Evolutionary conservation across 2,113 vertebrate genomes (phyloP), one percentile per base, ranked within the genome.

Genomic region (Cephalopterus ornatus): DNA sequence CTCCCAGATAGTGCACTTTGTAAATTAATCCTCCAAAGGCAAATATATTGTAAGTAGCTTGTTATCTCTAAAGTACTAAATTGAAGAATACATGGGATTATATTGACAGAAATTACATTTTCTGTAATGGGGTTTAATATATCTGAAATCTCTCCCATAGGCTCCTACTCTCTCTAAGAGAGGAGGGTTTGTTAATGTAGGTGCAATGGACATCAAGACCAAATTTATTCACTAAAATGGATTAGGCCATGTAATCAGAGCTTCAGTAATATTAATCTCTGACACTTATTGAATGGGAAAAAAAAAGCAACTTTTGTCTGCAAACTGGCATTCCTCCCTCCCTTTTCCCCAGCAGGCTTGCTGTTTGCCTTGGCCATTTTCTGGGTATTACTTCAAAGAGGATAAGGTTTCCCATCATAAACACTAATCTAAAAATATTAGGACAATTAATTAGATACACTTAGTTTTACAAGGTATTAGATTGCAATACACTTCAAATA

Each of bases 31-130:
- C 98, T 99, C 98, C 97, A 98, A 98, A 99, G 98, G 98, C 98
- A 98, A 98, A 98, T 98, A 98, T 98, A 98, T 98, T 98, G 98
- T 98, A 98, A 99, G 98, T 98, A 98, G 98, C 98, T 98, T 97
- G 97, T 98, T 98, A 98, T 99, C 98, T 98, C 98, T 96, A 96
- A 99, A 98, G 98, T 98, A 98, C 98, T 98, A 98, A 99, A 99
- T 98, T 98, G 98, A 98, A 99, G 99, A 99, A 99, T 99, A 98
- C 98, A 98, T 87, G 95, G 98, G 98, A 99, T 99, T 99, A 99
- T 98, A 98, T 98, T 99, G 98, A 99, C 98, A 99, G 98, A 98
- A 98, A 99, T 99, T 99, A 98, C 98, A 98, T 98, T 98, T 98
- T 98, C 98, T 97, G 97, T 99, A 99, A 99, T 99, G 98, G 98